These are phyloP conservation scores for Bombus breviceps DNA, from an alignment of 1,140 invertebrate genomes.

Conservation along the genomic window DNA sequence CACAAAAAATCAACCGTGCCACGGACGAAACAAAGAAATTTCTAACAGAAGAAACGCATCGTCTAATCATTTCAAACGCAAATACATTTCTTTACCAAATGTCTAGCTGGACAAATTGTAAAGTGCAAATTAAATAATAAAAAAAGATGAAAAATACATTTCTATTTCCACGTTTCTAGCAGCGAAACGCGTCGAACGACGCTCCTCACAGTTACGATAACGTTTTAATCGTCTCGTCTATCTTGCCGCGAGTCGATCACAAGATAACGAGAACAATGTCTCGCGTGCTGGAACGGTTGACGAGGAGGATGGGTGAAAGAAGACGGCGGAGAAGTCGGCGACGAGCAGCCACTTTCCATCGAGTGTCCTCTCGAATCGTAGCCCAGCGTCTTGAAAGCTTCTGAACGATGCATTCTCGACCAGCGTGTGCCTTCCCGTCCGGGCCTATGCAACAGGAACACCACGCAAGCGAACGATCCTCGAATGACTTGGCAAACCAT, in stretches of 20 bases:
- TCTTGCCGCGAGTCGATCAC: neutral
- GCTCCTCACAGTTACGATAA: too few species aligned
- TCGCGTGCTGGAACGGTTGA: neutral
- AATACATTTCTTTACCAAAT: too few species aligned
- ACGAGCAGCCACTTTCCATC: slow-evolving; percentile 38
- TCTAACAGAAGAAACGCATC: too few species aligned
- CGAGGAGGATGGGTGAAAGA: neutral
- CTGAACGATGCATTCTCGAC: slow-evolving; percentile 19
- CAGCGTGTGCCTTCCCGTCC: neutral
- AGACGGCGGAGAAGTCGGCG: neutral
- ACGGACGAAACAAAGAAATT: too few species aligned
- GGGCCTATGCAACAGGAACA: neutral
- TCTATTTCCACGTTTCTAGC: too few species aligned
- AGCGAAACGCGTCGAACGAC: too few species aligned
- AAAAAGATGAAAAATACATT: too few species aligned
- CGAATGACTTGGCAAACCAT: neutral
- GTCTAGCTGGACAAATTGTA: too few species aligned
- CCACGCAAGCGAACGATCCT: neutral
- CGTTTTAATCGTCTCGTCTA: neutral
- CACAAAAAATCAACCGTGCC: too few species aligned
- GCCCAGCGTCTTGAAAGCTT: slow-evolving; percentile 9
- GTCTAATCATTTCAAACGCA: too few species aligned
- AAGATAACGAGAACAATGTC: neutral
- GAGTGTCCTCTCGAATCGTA: slow-evolving; percentile 35
- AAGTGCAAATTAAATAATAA: too few species aligned